phyloP scores from a whole-genome alignment of 2,797 vertebrate genomes.

The Tauraco hartlaubi region DNA sequence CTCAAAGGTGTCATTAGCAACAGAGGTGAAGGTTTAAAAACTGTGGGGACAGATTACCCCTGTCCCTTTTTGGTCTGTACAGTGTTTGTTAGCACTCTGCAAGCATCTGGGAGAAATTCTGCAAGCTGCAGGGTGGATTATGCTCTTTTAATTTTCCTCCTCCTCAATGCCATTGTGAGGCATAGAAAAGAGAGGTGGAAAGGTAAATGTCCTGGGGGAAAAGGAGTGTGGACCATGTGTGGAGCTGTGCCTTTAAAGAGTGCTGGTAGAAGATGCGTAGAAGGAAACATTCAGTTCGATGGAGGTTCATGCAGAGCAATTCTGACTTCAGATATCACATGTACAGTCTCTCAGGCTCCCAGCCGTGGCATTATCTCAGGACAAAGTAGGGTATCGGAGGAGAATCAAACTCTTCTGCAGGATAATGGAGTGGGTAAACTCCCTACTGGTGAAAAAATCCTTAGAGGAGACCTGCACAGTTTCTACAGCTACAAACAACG shows the following conservation, averaged over 20 bases:
- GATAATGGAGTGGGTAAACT: not conserved
- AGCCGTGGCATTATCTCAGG: not conserved
- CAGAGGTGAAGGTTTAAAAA: conserved; percentile 14
- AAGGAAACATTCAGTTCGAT: not conserved
- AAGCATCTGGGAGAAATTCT: not conserved
- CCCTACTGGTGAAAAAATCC: not conserved
- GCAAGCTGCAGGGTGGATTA: not conserved
- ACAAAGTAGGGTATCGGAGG: fast-evolving
- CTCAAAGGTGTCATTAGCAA: conserved; percentile 14
- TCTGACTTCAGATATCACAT: not conserved
- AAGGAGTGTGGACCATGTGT: not conserved
- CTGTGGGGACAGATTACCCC: not conserved
- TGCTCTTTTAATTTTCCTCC: not conserved
- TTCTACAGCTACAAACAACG: not conserved
- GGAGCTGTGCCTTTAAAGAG: conserved; percentile 1
- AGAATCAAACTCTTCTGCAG: not conserved
- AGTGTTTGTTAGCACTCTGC: not conserved
- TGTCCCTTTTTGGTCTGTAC: not conserved
- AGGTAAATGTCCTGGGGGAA: not conserved
- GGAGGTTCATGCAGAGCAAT: not conserved
- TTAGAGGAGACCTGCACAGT: not conserved
- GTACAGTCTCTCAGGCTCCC: not conserved
- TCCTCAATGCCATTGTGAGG: not conserved
- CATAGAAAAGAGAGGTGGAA: not conserved
- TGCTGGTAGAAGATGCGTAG: not conserved